phyloP scores from a whole-genome alignment of 1,140 invertebrate genomes.

The Pogonognathellus flavescens region DNA sequence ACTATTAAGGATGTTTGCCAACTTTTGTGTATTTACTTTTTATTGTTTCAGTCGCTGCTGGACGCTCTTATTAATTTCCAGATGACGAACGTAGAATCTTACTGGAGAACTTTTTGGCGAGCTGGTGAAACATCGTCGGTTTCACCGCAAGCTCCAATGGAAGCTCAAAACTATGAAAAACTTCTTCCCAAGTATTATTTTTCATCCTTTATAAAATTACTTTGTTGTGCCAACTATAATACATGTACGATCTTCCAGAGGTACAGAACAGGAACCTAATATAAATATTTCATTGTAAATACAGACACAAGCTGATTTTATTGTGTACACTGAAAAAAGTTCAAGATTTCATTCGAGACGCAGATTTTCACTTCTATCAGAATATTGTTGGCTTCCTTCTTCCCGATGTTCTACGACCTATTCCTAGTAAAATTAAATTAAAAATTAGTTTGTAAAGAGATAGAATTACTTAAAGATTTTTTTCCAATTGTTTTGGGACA shows the following conservation, averaged over 20 bases:
- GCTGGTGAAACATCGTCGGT: conserved; percentile 73
- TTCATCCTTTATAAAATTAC: too few species aligned
- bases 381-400: conserved; percentile 95
- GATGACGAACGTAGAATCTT: conserved; percentile 87
- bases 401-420: conserved; percentile 94
- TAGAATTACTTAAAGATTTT: too few species aligned
- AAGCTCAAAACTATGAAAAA: conserved; percentile 82
- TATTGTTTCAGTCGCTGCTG: conserved; percentile 79
- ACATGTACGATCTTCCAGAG: too few species aligned
- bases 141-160: conserved; percentile 72
- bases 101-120: conserved; percentile 95
- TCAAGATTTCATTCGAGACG: conserved; percentile 80
- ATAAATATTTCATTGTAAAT: conserved; percentile 55
- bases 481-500: not conserved
- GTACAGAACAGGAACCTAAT: too few species aligned
- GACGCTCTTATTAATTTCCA: conserved; percentile 94
- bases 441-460: too few species aligned
- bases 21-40: too few species aligned
- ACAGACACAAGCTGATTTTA: conserved; percentile 75
- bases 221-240: too few species aligned
- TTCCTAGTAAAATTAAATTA: conserved; percentile 79
- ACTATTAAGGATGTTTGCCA: too few species aligned
- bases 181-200: conserved; percentile 78
- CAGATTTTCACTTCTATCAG: conserved; percentile 96
- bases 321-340: conserved; percentile 76